Evolutionary conservation across 2,113 vertebrate genomes (phyloP).

Genomic region (Forbesichthys papilliferus): DNA sequence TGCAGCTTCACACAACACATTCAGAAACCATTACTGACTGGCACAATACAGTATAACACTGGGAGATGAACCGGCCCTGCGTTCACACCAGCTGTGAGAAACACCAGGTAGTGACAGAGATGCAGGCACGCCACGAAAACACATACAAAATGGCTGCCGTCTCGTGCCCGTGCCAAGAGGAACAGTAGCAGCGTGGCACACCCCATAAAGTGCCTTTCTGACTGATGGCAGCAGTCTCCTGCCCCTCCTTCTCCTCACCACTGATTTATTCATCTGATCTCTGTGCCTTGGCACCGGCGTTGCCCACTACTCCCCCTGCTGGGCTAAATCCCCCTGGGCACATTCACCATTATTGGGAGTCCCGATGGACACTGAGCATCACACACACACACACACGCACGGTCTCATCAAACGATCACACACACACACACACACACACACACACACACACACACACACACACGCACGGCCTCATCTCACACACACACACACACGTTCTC

Average conservation of each 20-base stretch:
- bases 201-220: slow-evolving; percentile 69
- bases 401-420: no score
- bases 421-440: slow-evolving; percentile 12
- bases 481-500: slow-evolving; percentile 25
- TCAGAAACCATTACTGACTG: no score
- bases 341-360: slow-evolving; percentile 70
- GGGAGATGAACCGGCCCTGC: no score
- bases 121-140: slow-evolving; percentile 1
- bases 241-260: slow-evolving; percentile 56
- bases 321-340: slow-evolving; percentile 65
- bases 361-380: slow-evolving; percentile 62
- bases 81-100: not conserved
- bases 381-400: slow-evolving; percentile 52
- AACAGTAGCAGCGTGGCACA: slow-evolving; percentile 56
- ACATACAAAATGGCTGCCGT: slow-evolving; percentile 53
- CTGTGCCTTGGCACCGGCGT: slow-evolving; percentile 72
- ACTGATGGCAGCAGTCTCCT: slow-evolving; percentile 63
- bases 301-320: slow-evolving; percentile 64
- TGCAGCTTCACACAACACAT: no score
- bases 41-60: no score
- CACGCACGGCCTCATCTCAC: not conserved
- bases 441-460: slow-evolving; percentile 28
- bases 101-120: not conserved
- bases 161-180: slow-evolving; percentile 33
- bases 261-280: slow-evolving; percentile 73